These are phyloP conservation scores for Lordiphosa clarofinis DNA, from an alignment of 1,140 invertebrate species.

Conservation along the genomic window DNA sequence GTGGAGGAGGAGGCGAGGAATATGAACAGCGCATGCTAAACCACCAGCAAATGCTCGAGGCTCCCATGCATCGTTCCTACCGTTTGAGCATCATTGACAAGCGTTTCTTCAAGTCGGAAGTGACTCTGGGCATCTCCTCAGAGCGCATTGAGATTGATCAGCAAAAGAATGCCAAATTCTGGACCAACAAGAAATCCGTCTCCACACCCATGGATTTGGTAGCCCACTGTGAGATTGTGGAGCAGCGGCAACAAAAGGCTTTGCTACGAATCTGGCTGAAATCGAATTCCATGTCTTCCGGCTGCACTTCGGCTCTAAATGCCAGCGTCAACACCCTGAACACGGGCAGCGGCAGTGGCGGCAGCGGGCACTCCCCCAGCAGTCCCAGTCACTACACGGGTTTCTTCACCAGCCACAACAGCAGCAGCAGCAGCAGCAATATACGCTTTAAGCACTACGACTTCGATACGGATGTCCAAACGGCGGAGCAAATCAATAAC, in stretches of 20 bases:
- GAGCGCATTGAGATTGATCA: conserved; percentile 95
- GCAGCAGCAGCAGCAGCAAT: conserved; percentile 67
- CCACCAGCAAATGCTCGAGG: conserved; percentile 88
- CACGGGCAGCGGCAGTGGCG: conserved; percentile 14
- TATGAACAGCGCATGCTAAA: conserved; percentile 83
- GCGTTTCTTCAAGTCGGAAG: conserved; percentile 89
- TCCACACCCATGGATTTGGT: conserved; percentile 90
- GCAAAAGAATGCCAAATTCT: conserved; percentile 85
- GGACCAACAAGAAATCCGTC: conserved; percentile 82
- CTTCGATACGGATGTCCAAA: conserved; percentile 89
- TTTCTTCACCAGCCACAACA: conserved; percentile 71
- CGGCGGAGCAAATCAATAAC: conserved; percentile 89
- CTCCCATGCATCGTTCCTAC: conserved; percentile 91
- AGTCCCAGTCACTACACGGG: conserved; percentile 59
- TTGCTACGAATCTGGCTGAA: conserved; percentile 77
- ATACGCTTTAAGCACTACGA: conserved; percentile 89
- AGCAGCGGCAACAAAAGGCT: conserved; percentile 84
- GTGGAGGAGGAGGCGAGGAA: conserved; percentile 9
- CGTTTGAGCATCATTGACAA: conserved; percentile 89
- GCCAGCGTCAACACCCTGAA: conserved; percentile 38
- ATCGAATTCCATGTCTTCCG: conserved; percentile 56
- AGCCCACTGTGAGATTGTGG: conserved; percentile 90
- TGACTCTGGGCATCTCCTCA: conserved; percentile 92
- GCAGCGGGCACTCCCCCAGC: conserved; percentile 53
- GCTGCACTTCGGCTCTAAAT: conserved; percentile 49